Percentiles rank a stretch among this genome's conserved stretches.
These are phyloP conservation scores for Agrochola lota DNA, from an alignment of 2,888 invertebrate genomes.

Conservation along the genomic window DNA sequence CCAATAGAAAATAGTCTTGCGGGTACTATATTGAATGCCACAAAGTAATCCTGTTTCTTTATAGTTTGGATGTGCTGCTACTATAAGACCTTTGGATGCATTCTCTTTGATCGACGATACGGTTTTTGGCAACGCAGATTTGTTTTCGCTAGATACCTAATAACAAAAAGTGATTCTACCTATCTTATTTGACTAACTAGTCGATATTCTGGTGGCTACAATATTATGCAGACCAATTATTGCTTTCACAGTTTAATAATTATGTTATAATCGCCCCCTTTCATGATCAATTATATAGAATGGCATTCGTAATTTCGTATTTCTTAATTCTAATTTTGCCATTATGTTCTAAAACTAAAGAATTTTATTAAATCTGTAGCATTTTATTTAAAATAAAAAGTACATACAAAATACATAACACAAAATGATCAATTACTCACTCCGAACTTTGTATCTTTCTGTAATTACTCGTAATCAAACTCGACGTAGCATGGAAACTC, in stretches of 20 bases:
- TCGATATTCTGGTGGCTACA: not conserved
- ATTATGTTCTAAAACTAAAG: not conserved
- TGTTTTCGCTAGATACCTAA: not conserved
- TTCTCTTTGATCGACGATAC: slow-evolving; percentile 21
- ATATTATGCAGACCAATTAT: not conserved
- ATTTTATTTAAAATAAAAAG: not conserved
- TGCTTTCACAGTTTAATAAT: not conserved
- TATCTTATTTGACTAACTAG: not conserved
- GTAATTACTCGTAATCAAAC: slow-evolving; percentile 65
- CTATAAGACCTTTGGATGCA: not conserved
- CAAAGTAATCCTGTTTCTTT: slow-evolving; percentile 29
- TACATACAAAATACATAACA: not conserved
- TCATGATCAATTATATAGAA: not conserved
- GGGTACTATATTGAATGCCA: slow-evolving; percentile 8
- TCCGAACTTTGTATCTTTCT: slow-evolving; percentile 7
- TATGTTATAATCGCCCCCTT: not conserved
- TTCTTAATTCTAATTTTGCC: not conserved
- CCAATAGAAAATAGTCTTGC: not conserved
- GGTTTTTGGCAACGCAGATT: not conserved
- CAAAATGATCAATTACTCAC: not conserved
- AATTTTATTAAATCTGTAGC: not conserved
- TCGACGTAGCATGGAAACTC: slow-evolving; percentile 65
- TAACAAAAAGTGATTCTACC: not conserved
- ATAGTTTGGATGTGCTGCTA: slow-evolving; percentile 13
- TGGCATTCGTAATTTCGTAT: not conserved